Evolutionary conservation across 1,140 invertebrate species (phyloP).

Genomic region (Monochamus saltuarius): DNA sequence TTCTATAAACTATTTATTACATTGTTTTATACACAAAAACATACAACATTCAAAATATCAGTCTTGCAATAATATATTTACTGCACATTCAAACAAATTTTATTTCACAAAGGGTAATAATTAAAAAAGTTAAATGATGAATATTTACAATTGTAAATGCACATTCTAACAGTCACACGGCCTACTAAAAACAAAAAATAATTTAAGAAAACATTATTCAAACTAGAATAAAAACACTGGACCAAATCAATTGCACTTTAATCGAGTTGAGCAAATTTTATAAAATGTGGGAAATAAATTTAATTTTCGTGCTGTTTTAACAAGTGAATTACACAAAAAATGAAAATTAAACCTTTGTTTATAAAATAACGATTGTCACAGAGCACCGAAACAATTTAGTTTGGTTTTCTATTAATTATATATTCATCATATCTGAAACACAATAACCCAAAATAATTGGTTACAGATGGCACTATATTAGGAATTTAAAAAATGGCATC

Average conservation of each 20-base stretch:
- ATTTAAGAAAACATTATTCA: background rate
- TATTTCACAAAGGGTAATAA: constrained; percentile 16
- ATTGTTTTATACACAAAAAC: constrained; percentile 41
- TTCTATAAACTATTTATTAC: constrained; percentile 15
- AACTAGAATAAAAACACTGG: constrained; percentile 11
- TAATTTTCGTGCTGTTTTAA: constrained; percentile 30
- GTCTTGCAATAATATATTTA: constrained; percentile 39
- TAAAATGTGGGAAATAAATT: constrained; percentile 14
- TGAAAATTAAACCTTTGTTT: background rate
- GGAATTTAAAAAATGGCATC: constrained; percentile 21
- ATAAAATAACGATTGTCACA: constrained; percentile 10
- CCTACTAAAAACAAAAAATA: constrained; percentile 29
- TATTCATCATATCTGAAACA: background rate
- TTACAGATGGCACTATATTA: constrained; percentile 22
- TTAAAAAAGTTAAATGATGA: constrained; percentile 20
- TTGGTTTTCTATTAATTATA: background rate
- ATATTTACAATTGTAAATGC: constrained; percentile 46
- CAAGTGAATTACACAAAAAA: constrained; percentile 26
- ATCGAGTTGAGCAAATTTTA: constrained; percentile 34
- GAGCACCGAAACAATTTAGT: constrained; percentile 19
- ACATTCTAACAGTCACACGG: constrained; percentile 47
- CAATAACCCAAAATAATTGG: constrained; percentile 15
- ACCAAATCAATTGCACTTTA: constrained; percentile 19
- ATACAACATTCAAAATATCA: constrained; percentile 46
- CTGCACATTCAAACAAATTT: constrained; percentile 33